Evolutionary conservation across 2,888 invertebrate genomes (phyloP), one percentile per base, ranked within the genome.

Genomic region (Thereva unica): DNA sequence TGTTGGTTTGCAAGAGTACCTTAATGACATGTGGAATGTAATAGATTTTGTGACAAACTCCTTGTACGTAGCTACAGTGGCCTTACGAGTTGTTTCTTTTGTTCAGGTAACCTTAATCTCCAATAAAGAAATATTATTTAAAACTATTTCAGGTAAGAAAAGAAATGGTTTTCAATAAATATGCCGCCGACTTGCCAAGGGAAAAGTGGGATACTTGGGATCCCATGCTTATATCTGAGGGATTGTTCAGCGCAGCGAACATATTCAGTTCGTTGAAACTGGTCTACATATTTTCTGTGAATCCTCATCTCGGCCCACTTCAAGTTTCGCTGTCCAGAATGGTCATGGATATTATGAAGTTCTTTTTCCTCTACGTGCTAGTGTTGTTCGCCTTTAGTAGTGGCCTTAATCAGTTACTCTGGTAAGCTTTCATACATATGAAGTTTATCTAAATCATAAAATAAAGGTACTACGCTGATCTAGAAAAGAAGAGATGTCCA

Each of bases 11-110:
- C 92, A 95, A 76, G 97, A 97, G 78, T 99, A 98, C 83, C 90
- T 94, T 67, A 91, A 95, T 77, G 97, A 99, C 82, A 97, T 98
- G 96, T 98, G 98, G 98, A 98, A 99, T 82, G 96, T 98, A 69
- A 93, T 98, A 74, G 98, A 98, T 83, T 98, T 98, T 82, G 94
- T 97, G 72, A 98, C 98, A 69, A 98, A 98, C 83, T 95, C 97
- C 5, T 84, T 98, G 45, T 99, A 99, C 82, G 95, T 98, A 70
- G 96, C 97, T 65, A 98, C 98, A 0, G 93, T 97, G 64, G 95
- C 97, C 3, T 85, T 99, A 64, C 85, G 98, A 72, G 87, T 97
- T 67, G 95, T 98, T 38, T 95, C 97, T 9, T 96, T 95, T 81
- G 90, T 94, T 78, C 93, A 95, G 88, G 65, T 65, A 35, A 64